Evolutionary conservation across 2,113 vertebrate species (phyloP), one percentile per base, ranked within the genome.

Genomic region (Myodes glareolus): DNA sequence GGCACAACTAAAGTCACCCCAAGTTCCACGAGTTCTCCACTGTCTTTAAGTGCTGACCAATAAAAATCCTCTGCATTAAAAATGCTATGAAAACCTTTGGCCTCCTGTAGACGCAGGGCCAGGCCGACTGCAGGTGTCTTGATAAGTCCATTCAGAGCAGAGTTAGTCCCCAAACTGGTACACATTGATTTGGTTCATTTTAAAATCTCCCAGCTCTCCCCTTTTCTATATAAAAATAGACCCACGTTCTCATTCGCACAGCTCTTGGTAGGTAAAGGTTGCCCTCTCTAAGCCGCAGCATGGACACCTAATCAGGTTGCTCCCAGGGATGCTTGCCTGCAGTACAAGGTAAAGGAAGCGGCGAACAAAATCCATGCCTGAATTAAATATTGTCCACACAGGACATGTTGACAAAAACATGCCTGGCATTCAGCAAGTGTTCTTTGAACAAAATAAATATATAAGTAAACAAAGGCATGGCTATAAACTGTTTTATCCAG

Each of bases 91-190:
- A 31, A 92, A 88, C 96, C 96, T 92, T 85, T 97, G 95, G 87
- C 89, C 65, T 98, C 82, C 97, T 97, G 4, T 92, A 96, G 50
- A 97, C 97, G 80, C 68, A 94, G 89, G 61, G 52, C 95, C 95
- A 97, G 97, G 96, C 65, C 96, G 76, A 95, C 97, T 93, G 92
- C 78, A 27, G 76, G 87, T 95, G 0, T 96, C 98, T 97, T 98
- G 98, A 98, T 97, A 97, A 89, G 90, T 98, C 95, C 97, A 97
- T 98, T 98, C 94, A 96, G 93, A 97, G 93, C 88, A 92, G 93
- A 73, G 95, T 96, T 98, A 93, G 96, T 98, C 72, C 94, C 82
- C 7, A 96, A 97, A 97, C 81, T 97, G 73, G 63, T 97, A 84
- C 39, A 29, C 95, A 97, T 96, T 97, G 97, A 98, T 98, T 97